Evolutionary conservation across 2,797 vertebrate genomes (phyloP), one percentile per base, ranked within the genome.

Genomic region (Erethizon dorsatum): DNA sequence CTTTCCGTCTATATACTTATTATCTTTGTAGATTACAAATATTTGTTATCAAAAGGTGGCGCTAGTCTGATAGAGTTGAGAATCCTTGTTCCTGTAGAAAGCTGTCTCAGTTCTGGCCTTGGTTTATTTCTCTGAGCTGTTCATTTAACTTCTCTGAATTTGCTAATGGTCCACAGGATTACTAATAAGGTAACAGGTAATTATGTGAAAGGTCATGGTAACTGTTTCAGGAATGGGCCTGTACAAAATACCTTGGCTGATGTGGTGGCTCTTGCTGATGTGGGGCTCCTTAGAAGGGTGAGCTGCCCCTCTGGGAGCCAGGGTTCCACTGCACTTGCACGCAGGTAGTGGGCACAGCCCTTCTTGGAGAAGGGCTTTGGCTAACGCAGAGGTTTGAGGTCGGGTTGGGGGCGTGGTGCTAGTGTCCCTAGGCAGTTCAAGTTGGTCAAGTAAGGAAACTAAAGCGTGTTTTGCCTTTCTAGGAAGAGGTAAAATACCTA

Each of bases 41-140:
- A 18, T 86, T 83, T 91, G n/a, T n/a, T 80, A 1, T 91, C 37
- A 47, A 93, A 86, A 87, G 71, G 73, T 95, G 77, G 80, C 2
- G 0, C 65, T 93, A 63, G 59, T 69, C 69, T 57, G 50, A 63
- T 56, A n/a, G 80, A 63, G 18, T 31, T 50, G 17, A 47, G 78
- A 69, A 47, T 10, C 0, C 11, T 17, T 26, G 0, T 52, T 88
- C 28, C 52, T 5, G 4, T 5, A 17, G 65, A 77, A 80, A 41
- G 47, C 63, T 88, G 84, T 63, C 45, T 79, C 50, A 9, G 11
- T 88, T 78, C 59, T 90, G 5, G n/a, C 20, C 47, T 69, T 33
- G 47, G 67, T 41, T 90, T 84, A 18, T 57, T 90, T 95, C 33
- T 82, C 28, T 28, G 50, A 71, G 18, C 5, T 63, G 50, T 41